Evolutionary conservation across 2,113 vertebrate species (phyloP).

Genomic region (Cinclus cinclus): DNA sequence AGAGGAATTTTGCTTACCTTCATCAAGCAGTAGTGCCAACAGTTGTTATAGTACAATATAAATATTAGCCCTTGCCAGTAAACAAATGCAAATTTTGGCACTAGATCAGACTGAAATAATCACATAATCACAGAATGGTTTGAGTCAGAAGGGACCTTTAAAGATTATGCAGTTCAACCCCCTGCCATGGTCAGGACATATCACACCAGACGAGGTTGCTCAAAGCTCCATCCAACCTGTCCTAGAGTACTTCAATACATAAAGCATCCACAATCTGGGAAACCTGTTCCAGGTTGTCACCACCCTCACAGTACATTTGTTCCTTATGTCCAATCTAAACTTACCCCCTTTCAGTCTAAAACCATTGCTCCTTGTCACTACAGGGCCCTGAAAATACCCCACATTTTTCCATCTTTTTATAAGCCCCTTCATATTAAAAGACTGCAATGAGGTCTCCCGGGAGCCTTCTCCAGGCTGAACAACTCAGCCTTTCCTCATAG

Average conservation of each 20-base stretch:
- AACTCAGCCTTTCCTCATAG: not conserved
- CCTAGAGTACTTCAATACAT: not conserved
- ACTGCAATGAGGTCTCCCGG: accelerated
- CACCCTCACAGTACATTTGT: not conserved
- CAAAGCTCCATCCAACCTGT: not conserved
- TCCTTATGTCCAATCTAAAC: not conserved
- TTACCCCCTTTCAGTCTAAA: not conserved
- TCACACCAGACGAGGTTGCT: not conserved
- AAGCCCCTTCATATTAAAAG: not conserved
- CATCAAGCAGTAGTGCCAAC: not conserved
- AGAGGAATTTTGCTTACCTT: constrained; percentile 30
- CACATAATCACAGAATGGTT: not conserved
- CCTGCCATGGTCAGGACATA: not conserved
- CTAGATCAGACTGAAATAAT: not conserved
- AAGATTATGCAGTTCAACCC: not conserved
- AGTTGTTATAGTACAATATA: not conserved
- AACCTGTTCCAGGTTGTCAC: not conserved
- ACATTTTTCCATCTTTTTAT: not conserved
- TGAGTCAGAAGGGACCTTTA: not conserved
- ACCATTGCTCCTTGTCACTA: not conserved
- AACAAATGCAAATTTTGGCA: constrained; percentile 20
- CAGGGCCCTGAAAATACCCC: not conserved
- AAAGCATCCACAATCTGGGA: not conserved
- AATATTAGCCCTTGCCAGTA: not conserved
- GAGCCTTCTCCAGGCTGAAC: not conserved